Base-by-base conservation (phyloP, 2,888 invertebrate species). In the Cryptocheilus praepositus region DNA sequence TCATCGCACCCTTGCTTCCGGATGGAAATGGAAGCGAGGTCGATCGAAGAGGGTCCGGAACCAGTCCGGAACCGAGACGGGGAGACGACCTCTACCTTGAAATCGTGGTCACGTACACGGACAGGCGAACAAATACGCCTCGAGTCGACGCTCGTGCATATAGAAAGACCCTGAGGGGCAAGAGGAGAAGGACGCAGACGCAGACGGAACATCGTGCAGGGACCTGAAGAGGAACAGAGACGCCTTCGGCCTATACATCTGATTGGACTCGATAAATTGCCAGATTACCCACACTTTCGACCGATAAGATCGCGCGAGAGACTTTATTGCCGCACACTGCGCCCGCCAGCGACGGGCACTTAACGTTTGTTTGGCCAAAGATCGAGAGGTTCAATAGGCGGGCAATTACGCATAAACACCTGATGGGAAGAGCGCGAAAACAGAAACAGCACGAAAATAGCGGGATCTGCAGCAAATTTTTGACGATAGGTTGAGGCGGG, bases 11-110 rank as follows among this genome's bases (percentile, higher is more conserved):
- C 80, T 80, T 73, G 65, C 80, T 79, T 79, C 79, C 79, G 80
- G 80, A 69, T 79, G 79, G 80, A 80, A 80, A 79, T 79, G 77
- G 80, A 80, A 80, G 78, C 75, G 80, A 80, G 73, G 71, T 77
- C 77, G 79, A 79, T 79, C 77, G 80, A 64, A 53, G 64, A 71
- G 78, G 71, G 70, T 71, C 73, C 70, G 69, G 70, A 77, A 80
- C 69, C 67, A 71, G 73, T 67, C 73, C 69, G 71, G 77, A 79
- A 79, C 70, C 70, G 67, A 65, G 71, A 67, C 58, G 71, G 64
- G 69, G 69, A 58, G 0, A 13, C 74, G 69, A 77, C 77, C 78
- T 79, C 74, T 68, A 78, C 82, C 73, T 70, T 77, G 80, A 80
- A 80, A 77, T 71, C 73, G 51, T 71, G 74, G 59, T 70, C 69